These are phyloP conservation scores for Porites divaricata DNA, from an alignment of 92 coral and sea anemone species.

Conservation along the genomic window DNA sequence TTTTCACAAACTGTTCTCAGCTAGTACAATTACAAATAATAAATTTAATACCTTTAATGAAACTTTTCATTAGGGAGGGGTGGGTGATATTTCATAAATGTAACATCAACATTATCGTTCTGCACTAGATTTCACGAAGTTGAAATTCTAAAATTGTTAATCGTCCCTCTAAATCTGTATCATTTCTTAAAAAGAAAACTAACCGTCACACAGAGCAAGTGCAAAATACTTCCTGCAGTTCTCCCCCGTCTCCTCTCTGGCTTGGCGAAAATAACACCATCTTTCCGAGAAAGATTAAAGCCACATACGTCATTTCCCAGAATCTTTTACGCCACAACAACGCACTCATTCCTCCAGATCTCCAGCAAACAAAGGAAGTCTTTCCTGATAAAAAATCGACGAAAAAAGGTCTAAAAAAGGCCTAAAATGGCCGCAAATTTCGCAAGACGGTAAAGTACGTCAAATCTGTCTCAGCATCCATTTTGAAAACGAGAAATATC, in stretches of 20 bases:
- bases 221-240: not conserved
- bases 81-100: not conserved
- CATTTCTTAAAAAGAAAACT: not conserved
- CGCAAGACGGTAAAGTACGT: not conserved
- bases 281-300: conserved; percentile 24
- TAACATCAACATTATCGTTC: not conserved
- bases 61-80: conserved; percentile 1
- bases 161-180: not conserved
- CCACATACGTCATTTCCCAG: conserved; percentile 4
- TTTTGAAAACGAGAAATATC: conserved; percentile 1
- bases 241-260: not conserved
- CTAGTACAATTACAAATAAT: no score
- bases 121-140: not conserved
- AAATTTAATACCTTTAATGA: no score
- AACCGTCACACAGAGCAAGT: not conserved
- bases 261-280: not conserved
- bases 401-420: not conserved
- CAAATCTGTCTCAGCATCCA: not conserved
- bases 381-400: not conserved
- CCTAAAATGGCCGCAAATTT: not conserved
- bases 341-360: not conserved
- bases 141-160: not conserved
- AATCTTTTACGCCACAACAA: not conserved
- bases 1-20: not conserved
- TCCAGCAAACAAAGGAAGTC: not conserved